Evolutionary conservation across 1,140 invertebrate species (phyloP).

Genomic region (Colletes gigas): DNA sequence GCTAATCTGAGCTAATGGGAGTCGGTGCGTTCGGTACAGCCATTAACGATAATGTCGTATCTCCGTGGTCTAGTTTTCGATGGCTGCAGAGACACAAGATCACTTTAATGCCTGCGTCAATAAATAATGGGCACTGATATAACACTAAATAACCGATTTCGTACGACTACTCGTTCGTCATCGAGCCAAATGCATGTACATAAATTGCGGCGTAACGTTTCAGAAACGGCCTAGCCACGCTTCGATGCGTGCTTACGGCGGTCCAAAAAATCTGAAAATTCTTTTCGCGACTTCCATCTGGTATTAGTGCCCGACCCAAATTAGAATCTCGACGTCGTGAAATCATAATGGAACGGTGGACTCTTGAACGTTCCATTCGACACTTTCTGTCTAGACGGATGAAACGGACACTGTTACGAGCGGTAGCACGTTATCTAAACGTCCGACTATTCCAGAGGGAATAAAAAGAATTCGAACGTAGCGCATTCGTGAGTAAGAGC

Average conservation of each 20-base stretch:
- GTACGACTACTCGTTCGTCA: neutral
- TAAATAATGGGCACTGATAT: neutral
- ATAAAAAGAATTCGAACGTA: neutral
- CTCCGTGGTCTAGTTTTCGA: neutral
- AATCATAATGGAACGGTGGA: too few species aligned
- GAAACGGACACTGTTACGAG: neutral
- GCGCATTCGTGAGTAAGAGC: slow-evolving; percentile 8
- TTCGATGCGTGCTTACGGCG: too few species aligned
- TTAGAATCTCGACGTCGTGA: too few species aligned
- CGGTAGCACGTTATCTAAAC: slow-evolving; percentile 8
- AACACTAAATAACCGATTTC: neutral
- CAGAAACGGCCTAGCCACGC: neutral
- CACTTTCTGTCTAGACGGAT: too few species aligned
- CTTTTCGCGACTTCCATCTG: too few species aligned
- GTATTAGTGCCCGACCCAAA: too few species aligned
- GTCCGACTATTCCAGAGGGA: neutral
- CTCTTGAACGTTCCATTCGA: too few species aligned
- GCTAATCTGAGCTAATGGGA: too few species aligned
- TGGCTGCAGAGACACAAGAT: neutral
- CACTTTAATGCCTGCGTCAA: neutral
- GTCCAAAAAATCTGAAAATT: too few species aligned
- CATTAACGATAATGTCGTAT: neutral
- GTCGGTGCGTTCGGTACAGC: too few species aligned
- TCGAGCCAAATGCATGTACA: neutral
- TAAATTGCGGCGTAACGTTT: neutral